These are phyloP conservation scores for Polypterus bichir DNA, from an alignment of 2,113 vertebrate genomes.

Conservation along the genomic window DNA sequence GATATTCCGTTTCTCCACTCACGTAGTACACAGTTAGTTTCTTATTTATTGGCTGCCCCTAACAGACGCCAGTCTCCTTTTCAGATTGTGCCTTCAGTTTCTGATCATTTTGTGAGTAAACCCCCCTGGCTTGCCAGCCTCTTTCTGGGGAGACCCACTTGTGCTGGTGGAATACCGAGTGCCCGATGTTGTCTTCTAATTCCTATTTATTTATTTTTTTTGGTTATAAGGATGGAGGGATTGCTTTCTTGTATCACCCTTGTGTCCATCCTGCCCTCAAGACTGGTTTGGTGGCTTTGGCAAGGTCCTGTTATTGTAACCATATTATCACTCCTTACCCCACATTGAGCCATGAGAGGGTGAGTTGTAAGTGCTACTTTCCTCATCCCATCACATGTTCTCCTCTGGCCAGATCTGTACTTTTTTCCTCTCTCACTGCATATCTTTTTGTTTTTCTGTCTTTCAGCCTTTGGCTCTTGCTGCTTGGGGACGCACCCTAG, in stretches of 20 bases:
- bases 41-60: too few relatives aligned
- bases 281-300: slow-evolving; percentile 38
- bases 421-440: neutral
- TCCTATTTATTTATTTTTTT: slow-evolving; percentile 2
- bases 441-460: slow-evolving; percentile 6
- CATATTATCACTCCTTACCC: slow-evolving; percentile 45
- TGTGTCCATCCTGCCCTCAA: slow-evolving; percentile 45
- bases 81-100: too few relatives aligned
- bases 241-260: slow-evolving; percentile 57
- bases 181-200: neutral
- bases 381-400: neutral
- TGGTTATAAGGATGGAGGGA: slow-evolving; percentile 39
- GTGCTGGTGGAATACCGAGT: neutral
- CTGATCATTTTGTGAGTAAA: too few relatives aligned
- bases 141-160: neutral
- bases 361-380: slow-evolving; percentile 27
- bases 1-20: too few relatives aligned
- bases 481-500: slow-evolving; percentile 54
- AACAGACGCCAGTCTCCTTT: too few relatives aligned
- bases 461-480: slow-evolving; percentile 56
- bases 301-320: slow-evolving; percentile 36
- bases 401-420: too few relatives aligned
- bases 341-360: slow-evolving; percentile 42
- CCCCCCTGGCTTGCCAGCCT: too few relatives aligned
- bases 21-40: too few relatives aligned